phyloP scores from a whole-genome alignment of 2,888 invertebrate species.

The Plagodis dolabraria region DNA sequence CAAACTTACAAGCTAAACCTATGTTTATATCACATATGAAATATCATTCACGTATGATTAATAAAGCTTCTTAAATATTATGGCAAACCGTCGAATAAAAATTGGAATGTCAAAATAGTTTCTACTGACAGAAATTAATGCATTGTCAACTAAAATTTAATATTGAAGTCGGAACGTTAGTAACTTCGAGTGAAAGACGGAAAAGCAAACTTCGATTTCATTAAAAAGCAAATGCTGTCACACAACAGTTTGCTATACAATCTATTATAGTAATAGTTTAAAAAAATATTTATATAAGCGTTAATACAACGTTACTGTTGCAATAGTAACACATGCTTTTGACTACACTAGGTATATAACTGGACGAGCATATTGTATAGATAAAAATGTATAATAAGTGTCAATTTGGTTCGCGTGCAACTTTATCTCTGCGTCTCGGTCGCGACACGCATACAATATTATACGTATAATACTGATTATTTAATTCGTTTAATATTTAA shows the following conservation, averaged over 20 bases:
- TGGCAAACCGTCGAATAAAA: slow-evolving; percentile 61
- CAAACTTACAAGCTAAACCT: slow-evolving; percentile 65
- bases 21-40: slow-evolving; percentile 81
- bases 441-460: slow-evolving; percentile 78
- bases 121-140: slow-evolving; percentile 16
- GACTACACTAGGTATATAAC: slow-evolving; percentile 46
- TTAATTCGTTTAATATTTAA: slow-evolving; percentile 84
- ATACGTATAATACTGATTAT: slow-evolving; percentile 84
- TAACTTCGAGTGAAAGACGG: neutral
- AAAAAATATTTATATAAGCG: slow-evolving; percentile 22
- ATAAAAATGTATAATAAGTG: slow-evolving; percentile 57
- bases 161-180: slow-evolving; percentile 14
- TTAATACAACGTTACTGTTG: slow-evolving; percentile 41
- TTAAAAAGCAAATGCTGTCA: slow-evolving; percentile 3
- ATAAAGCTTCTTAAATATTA: slow-evolving; percentile 65
- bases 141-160: slow-evolving; percentile 40
- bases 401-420: slow-evolving; percentile 63
- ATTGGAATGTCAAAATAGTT: slow-evolving; percentile 54
- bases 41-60: slow-evolving; percentile 72
- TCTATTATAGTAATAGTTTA: slow-evolving; percentile 41
- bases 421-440: slow-evolving; percentile 69
- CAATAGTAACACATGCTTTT: slow-evolving; percentile 57
- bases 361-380: slow-evolving; percentile 45
- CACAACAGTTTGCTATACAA: slow-evolving; percentile 60
- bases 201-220: neutral